Conservation (phyloP, 2,888 invertebrate genomes). For the Blastobasis adustella region DNA sequence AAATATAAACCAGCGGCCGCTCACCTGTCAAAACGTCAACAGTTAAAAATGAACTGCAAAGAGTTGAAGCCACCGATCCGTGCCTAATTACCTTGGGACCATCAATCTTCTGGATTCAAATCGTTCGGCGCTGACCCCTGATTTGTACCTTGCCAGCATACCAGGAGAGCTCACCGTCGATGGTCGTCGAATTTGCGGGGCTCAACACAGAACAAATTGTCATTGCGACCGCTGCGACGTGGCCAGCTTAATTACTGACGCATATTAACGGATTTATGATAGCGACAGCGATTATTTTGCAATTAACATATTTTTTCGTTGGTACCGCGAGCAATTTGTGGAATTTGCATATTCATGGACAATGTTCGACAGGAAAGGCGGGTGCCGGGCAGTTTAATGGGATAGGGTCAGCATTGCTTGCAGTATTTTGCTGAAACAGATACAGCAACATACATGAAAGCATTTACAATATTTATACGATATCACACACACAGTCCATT, state of each 20-base stretch:
- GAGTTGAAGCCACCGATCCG: slow-evolving; percentile 33
- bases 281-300: slow-evolving; percentile 14
- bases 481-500: too few species aligned
- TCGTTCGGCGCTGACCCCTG: slow-evolving; percentile 15
- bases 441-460: too few species aligned
- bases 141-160: not conserved
- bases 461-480: too few species aligned
- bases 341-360: too few species aligned
- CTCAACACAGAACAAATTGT: slow-evolving; percentile 32
- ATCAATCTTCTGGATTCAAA: slow-evolving; percentile 40
- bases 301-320: slow-evolving; percentile 5
- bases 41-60: slow-evolving; percentile 48
- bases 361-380: too few species aligned
- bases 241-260: slow-evolving; percentile 35
- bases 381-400: too few species aligned
- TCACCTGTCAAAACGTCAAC: slow-evolving; percentile 43
- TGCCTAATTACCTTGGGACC: slow-evolving; percentile 41
- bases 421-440: too few species aligned
- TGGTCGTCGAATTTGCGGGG: not conserved
- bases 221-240: slow-evolving; percentile 27
- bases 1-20: slow-evolving; percentile 21
- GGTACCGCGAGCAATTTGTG: too few species aligned
- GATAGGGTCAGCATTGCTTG: too few species aligned
- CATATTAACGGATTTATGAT: slow-evolving; percentile 35
- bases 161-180: not conserved